These are phyloP conservation scores for Philotrypesis tridentata DNA, from an alignment of 1,140 invertebrate species.

Conservation along the genomic window DNA sequence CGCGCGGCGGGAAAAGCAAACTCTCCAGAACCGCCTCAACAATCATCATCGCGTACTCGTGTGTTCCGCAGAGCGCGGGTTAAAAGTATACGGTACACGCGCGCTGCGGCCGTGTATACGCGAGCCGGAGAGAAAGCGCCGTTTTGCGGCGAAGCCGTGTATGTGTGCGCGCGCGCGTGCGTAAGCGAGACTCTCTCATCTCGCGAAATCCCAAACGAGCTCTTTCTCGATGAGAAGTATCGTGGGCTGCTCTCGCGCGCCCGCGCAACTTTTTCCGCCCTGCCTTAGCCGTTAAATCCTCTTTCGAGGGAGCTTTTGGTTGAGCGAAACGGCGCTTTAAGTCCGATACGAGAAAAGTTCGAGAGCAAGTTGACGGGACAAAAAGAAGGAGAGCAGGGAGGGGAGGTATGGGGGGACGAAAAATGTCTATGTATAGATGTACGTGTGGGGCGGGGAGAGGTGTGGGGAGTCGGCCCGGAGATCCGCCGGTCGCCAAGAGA, in stretches of 20 bases:
- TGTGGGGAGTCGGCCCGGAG: conserved; percentile 28
- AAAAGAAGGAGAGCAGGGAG: conserved; percentile 14
- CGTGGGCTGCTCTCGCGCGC: not conserved
- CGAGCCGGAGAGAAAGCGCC: not conserved
- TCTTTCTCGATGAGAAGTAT: conserved; percentile 28
- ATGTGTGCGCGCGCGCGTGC: not conserved
- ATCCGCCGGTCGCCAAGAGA: conserved; percentile 24
- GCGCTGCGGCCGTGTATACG: too few relatives aligned
- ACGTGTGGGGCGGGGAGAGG: not conserved
- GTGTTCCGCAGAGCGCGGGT: not conserved
- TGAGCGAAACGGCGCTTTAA: conserved; percentile 43
- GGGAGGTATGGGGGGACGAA: not conserved
- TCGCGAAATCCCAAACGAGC: conserved; percentile 37
- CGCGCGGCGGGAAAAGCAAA: not conserved
- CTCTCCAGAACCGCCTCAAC: not conserved
- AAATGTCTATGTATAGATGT: not conserved
- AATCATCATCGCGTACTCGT: not conserved
- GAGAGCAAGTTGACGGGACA: conserved; percentile 39
- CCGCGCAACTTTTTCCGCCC: conserved; percentile 28
- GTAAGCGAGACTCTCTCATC: conserved; percentile 10
- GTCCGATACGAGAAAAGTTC: conserved; percentile 50
- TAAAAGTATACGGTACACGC: not conserved
- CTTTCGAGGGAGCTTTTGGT: conserved; percentile 45
- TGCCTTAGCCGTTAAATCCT: conserved; percentile 46
- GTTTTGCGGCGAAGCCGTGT: not conserved